A percentile compares a stretch with the other conserved stretches of the same genome.
These are phyloP conservation scores for Seriola dumerili DNA, from an alignment of 2,113 vertebrate species.

Conservation along the genomic window DNA sequence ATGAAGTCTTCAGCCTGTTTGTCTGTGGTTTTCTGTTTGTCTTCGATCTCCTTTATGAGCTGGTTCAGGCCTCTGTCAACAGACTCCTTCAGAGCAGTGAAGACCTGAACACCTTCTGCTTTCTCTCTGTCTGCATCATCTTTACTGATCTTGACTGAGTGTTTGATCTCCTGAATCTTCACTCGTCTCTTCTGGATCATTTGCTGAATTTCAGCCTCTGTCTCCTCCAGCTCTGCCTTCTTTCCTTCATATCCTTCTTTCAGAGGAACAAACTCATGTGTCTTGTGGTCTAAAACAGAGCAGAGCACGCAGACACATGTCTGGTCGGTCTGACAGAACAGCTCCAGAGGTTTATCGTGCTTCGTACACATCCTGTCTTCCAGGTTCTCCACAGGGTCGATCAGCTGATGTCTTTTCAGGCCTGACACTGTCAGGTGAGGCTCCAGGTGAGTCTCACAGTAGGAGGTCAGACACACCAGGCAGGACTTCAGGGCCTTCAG, in stretches of 20 bases:
- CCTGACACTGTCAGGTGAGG: conserved; percentile 8
- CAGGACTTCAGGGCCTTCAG: conserved; percentile 41
- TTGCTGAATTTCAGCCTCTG: neutral
- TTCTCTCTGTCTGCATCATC: conserved; percentile 20
- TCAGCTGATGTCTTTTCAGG: conserved; percentile 7
- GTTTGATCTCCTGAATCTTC: conserved; percentile 32
- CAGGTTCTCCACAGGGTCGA: neutral
- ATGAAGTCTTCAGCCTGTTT: too few species aligned
- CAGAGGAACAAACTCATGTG: conserved; percentile 5
- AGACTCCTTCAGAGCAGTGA: conserved; percentile 10
- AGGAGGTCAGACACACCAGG: conserved; percentile 21
- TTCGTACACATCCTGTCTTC: conserved; percentile 3
- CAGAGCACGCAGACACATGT: conserved; percentile 3
- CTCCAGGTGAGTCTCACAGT: conserved; percentile 34
- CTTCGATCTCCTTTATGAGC: neutral
- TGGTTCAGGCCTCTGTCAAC: conserved; percentile 1
- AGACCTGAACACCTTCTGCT: conserved; percentile 18
- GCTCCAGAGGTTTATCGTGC: conserved; percentile 32
- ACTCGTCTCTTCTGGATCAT: conserved; percentile 17
- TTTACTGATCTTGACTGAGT: neutral
- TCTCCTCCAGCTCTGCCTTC: neutral
- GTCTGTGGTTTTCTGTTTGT: too few species aligned
- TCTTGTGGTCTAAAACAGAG: conserved; percentile 20
- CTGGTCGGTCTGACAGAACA: conserved; percentile 37
- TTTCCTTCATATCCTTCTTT: conserved; percentile 1